Evolutionary conservation across 2,888 invertebrate species (phyloP).

Genomic region (Tricholauxania praeusta): DNA sequence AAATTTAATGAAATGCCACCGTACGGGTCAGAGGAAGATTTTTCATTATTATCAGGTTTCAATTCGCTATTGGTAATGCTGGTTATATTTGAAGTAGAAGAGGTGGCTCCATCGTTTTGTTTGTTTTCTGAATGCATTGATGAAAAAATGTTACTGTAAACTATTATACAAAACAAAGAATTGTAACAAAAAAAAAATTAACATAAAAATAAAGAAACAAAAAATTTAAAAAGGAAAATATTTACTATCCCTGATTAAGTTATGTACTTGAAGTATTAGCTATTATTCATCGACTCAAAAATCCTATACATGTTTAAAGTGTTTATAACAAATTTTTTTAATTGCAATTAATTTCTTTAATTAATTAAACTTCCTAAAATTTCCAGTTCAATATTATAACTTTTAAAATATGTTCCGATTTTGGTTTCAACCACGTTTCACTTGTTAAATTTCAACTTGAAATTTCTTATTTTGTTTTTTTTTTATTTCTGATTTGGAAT

Average conservation of each 20-base stretch:
- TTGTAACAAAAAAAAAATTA: constrained; percentile 36
- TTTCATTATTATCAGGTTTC: constrained; percentile 53
- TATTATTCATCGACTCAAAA: background rate
- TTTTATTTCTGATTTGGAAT: too few relatives aligned
- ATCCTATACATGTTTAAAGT: background rate
- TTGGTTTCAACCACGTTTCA: too few relatives aligned
- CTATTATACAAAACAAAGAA: constrained; percentile 48
- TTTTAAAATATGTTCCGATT: too few relatives aligned
- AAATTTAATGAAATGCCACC: constrained; percentile 57
- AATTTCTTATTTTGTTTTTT: too few relatives aligned
- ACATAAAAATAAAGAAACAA: constrained; percentile 3
- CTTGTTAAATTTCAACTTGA: too few relatives aligned
- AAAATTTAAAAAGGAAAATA: constrained; percentile 14
- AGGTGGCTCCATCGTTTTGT: constrained; percentile 49
- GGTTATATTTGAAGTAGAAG: constrained; percentile 47
- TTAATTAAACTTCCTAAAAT: too few relatives aligned
- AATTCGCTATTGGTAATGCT: constrained; percentile 53
- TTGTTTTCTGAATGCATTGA: constrained; percentile 57
- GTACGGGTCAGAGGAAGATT: constrained; percentile 49
- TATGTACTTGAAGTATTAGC: too few relatives aligned
- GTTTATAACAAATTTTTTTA: too few relatives aligned
- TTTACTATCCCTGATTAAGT: constrained; percentile 2
- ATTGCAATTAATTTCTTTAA: too few relatives aligned
- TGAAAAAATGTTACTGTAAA: constrained; percentile 64
- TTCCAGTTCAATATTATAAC: too few relatives aligned